Evolutionary conservation across 2,888 invertebrate genomes (phyloP).

Genomic region (Sisyra nigra): DNA sequence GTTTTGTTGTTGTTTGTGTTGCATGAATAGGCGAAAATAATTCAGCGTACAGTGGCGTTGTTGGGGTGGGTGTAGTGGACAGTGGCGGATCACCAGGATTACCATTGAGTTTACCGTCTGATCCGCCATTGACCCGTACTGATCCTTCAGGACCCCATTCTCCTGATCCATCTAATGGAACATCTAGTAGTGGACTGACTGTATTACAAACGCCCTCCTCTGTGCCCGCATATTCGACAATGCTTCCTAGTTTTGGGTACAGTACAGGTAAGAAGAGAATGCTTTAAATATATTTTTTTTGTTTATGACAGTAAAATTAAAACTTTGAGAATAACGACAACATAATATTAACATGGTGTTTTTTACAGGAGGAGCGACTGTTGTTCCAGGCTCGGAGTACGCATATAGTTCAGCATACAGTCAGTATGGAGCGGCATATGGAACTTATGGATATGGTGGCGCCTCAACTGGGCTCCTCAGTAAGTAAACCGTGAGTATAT

Average conservation of each 20-base stretch:
- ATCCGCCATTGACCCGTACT: constrained; percentile 22
- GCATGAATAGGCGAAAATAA: constrained; percentile 24
- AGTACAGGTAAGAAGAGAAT: constrained; percentile 35
- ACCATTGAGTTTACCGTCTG: constrained; percentile 28
- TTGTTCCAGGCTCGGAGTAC: constrained; percentile 47
- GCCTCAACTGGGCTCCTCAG: constrained; percentile 51
- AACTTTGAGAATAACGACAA: too few species aligned
- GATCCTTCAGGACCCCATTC: constrained; percentile 31
- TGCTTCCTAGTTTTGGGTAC: constrained; percentile 55
- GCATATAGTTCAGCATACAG: constrained; percentile 59
- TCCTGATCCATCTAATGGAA: constrained; percentile 22
- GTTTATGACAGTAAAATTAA: neutral
- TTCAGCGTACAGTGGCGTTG: constrained; percentile 29
- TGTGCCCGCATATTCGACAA: constrained; percentile 40
- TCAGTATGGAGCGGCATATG: constrained; percentile 56
- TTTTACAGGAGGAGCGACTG: constrained; percentile 40
- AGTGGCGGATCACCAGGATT: constrained; percentile 32
- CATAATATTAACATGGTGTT: too few species aligned
- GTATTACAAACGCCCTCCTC: constrained; percentile 43
- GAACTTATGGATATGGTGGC: constrained; percentile 46
- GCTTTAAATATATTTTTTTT: too few species aligned
- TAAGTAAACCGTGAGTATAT: constrained; percentile 50
- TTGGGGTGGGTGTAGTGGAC: constrained; percentile 25
- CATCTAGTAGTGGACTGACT: constrained; percentile 17
- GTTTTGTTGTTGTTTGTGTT: constrained; percentile 18